These are phyloP conservation scores for Heliocidaris erythrogramma DNA, from an alignment of 35 echinoderm and acorn worm species.

Conservation along the genomic window DNA sequence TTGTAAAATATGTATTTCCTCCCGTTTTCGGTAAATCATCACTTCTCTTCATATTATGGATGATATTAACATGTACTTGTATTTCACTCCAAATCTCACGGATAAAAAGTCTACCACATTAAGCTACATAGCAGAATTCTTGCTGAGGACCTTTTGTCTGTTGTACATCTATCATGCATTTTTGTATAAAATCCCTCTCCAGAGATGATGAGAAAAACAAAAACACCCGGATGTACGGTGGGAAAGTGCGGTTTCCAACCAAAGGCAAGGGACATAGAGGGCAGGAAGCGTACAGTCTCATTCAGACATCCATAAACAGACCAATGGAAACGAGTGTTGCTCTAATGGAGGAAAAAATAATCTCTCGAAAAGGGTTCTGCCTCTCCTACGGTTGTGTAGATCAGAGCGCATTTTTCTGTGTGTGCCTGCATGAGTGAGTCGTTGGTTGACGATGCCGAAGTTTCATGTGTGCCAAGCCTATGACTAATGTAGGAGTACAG, in stretches of 20 bases:
- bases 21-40: too few species aligned
- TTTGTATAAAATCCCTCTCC: neutral
- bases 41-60: too few species aligned
- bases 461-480: conserved; percentile 26
- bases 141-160: neutral
- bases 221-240: neutral
- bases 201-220: conserved; percentile 30
- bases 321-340: neutral
- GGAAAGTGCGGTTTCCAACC: neutral
- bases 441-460: neutral
- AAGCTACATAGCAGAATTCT: neutral
- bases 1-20: too few species aligned
- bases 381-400: neutral
- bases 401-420: neutral
- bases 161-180: neutral
- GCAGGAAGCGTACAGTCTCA: neutral
- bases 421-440: neutral
- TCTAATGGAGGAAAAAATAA: conserved; percentile 13
- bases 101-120: neutral
- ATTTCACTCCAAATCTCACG: neutral
- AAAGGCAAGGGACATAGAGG: neutral
- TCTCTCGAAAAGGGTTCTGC: neutral
- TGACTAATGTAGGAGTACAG: conserved; percentile 39
- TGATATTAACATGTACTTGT: too few species aligned
- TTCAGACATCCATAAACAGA: neutral